Percentiles rank a stretch among this genome's conserved stretches.
Conservation (phyloP, 2,888 invertebrate species). For the Nymphalis urticae region DNA sequence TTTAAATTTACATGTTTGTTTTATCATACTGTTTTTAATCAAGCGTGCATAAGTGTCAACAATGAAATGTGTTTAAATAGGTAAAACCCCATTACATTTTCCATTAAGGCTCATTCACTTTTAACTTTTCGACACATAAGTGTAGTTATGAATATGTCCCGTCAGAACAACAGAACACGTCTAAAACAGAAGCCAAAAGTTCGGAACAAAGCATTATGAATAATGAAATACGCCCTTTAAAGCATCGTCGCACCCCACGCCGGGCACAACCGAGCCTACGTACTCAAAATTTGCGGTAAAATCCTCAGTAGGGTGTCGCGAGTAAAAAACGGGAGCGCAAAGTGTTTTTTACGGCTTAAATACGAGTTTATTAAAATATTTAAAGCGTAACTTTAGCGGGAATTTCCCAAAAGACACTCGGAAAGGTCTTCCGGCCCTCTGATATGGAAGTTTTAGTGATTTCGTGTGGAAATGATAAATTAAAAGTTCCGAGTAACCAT, state of each 20-base stretch:
- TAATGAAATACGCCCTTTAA: slow-evolving; percentile 74
- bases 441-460: slow-evolving; percentile 63
- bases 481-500: slow-evolving; percentile 60
- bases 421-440: slow-evolving; percentile 62
- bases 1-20: too few species aligned
- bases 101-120: slow-evolving; percentile 14
- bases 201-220: slow-evolving; percentile 77
- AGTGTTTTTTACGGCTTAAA: slow-evolving; percentile 80
- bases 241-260: slow-evolving; percentile 47
- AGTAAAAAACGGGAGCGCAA: slow-evolving; percentile 71
- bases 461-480: slow-evolving; percentile 71
- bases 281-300: slow-evolving; percentile 52
- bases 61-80: slow-evolving; percentile 6
- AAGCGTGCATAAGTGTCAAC: not conserved
- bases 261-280: slow-evolving; percentile 40
- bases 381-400: slow-evolving; percentile 74
- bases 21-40: too few species aligned
- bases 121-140: slow-evolving; percentile 18
- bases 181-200: slow-evolving; percentile 62
- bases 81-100: slow-evolving; percentile 9
- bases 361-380: slow-evolving; percentile 81
- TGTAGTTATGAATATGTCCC: slow-evolving; percentile 37
- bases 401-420: slow-evolving; percentile 78
- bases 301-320: slow-evolving; percentile 57
- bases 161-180: slow-evolving; percentile 68